Evolutionary conservation across 2,113 vertebrate genomes (phyloP).

Genomic region (Hydrolagus affinis): DNA sequence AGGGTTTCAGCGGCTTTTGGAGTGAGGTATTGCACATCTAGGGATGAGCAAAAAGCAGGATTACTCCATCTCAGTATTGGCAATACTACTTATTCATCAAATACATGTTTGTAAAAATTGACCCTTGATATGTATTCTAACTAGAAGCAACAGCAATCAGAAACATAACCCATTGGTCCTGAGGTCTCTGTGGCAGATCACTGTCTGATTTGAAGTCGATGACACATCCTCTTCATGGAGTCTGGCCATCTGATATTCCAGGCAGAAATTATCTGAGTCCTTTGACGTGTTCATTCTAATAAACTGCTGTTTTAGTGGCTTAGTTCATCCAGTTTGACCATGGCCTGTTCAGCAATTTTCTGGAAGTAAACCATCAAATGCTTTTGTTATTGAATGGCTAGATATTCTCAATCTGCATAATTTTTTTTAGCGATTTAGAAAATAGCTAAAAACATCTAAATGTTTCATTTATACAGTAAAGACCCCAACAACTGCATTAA

Average conservation of each 20-base stretch:
- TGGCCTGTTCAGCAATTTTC: background rate
- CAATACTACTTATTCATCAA: background rate
- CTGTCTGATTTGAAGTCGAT: no score
- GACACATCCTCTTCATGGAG: background rate
- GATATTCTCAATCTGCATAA: background rate
- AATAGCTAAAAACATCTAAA: background rate
- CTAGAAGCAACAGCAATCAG: background rate
- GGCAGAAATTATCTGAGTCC: background rate
- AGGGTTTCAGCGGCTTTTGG: no score
- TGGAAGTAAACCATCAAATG: background rate
- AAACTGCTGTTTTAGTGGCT: background rate
- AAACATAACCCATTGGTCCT: background rate
- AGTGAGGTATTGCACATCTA: no score
- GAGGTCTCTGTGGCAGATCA: background rate
- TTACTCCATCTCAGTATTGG: background rate
- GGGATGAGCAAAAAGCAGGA: no score
- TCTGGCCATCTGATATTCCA: background rate
- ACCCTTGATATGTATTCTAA: background rate
- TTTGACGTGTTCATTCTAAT: background rate
- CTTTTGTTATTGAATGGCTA: slow-evolving; percentile 1
- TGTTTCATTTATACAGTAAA: no score
- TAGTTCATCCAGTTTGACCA: background rate
- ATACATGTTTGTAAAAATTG: background rate
- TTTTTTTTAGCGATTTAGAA: background rate
- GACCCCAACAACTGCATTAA: no score